Percentiles rank a stretch among this genome's conserved stretches.
Conservation (phyloP, 2,113 vertebrate species). For the Plectropomus leopardus region DNA sequence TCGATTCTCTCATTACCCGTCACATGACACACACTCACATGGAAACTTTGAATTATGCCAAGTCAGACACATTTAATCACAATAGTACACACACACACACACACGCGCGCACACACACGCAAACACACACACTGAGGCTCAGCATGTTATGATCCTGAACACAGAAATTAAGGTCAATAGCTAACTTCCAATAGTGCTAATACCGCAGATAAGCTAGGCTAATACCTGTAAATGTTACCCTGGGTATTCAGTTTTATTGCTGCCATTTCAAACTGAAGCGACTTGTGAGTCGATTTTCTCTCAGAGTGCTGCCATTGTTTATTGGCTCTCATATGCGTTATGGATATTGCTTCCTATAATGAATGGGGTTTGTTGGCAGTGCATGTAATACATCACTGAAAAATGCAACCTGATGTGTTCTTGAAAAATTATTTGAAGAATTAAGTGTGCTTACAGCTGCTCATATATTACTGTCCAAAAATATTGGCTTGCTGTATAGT, state of each 20-base stretch:
- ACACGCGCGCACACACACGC: neutral
- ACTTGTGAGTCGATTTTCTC: constrained; percentile 28
- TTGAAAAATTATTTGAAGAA: constrained; percentile 28
- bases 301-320: constrained; percentile 42
- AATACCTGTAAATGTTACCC: constrained; percentile 42
- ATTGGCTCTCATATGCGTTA: constrained; percentile 45
- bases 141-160: constrained; percentile 5
- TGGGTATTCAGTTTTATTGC: constrained; percentile 30
- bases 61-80: neutral
- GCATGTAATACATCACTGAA: constrained; percentile 2
- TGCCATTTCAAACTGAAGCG: constrained; percentile 34
- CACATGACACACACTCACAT: neutral
- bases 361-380: constrained; percentile 20
- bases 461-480: constrained; percentile 41
- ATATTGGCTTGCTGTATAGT: neutral
- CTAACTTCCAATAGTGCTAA: constrained; percentile 20
- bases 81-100: neutral
- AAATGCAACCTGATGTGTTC: constrained; percentile 26
- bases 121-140: neutral
- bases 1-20: neutral
- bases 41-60: neutral
- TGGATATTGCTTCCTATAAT: constrained; percentile 35
- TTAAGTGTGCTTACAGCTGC: constrained; percentile 16
- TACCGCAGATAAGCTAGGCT: constrained; percentile 29
- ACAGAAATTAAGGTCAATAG: constrained; percentile 34